phyloP scores from a whole-genome alignment of 1,140 invertebrate genomes.

The Caerostris darwini region DNA sequence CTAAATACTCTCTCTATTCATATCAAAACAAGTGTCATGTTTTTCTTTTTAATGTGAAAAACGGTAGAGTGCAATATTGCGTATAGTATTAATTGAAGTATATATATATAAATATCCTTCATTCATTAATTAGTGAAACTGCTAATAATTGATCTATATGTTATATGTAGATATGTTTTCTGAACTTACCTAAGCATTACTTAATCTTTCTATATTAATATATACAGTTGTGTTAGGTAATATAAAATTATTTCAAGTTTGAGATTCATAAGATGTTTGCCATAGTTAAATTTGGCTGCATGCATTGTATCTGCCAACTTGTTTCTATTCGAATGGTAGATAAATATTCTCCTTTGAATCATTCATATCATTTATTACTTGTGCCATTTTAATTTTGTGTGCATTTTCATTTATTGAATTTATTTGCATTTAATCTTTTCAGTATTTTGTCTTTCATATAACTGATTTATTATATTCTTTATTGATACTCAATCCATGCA shows the following conservation, averaged over 20 bases:
- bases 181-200: neutral
- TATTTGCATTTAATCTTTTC: neutral
- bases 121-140: neutral
- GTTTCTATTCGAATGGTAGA: neutral
- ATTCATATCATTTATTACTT: slow-evolving; percentile 3
- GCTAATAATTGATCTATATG: neutral
- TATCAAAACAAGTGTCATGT: neutral
- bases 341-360: neutral
- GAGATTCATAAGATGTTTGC: neutral
- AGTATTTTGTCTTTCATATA: neutral
- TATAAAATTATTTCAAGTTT: slow-evolving; percentile 10
- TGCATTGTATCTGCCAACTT: neutral
- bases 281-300: neutral
- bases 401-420: neutral
- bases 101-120: neutral
- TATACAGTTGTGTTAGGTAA: neutral
- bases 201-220: slow-evolving; percentile 12
- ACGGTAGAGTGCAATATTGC: neutral
- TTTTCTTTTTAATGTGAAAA: neutral
- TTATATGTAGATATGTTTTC: slow-evolving; percentile 10
- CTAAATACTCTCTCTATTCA: neutral
- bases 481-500: neutral
- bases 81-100: neutral
- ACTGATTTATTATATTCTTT: neutral
- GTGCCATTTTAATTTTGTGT: neutral